Base-by-base conservation (phyloP, 2,888 invertebrate species). In the Eustalomyia histrio region DNA sequence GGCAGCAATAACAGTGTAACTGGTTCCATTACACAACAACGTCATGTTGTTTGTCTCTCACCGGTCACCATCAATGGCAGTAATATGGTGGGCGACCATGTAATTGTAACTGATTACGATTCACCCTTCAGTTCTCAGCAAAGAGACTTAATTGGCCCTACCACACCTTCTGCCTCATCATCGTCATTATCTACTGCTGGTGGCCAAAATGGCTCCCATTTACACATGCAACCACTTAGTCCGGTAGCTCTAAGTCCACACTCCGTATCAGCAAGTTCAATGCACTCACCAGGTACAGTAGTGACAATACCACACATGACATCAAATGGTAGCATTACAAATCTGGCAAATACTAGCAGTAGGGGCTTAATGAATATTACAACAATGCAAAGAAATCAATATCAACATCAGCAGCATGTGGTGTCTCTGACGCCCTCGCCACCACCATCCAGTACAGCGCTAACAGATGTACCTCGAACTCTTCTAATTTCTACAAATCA, bases 201-300 rank as follows among this genome's bases (percentile, higher is more conserved):
- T 10, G 84, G 89, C 50, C 89, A 91, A 63, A 89, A 52, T 39
- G 39, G 61, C 12, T 63, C 60, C 21, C 63, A 69, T 47, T 33
- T 75, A 39, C 83, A 79, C 5, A 83, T 92, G 39, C 91, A 92
- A 72, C 87, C 91, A 43, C 92, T 92, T 85, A 92, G 92, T 85
- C 94, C 95, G 85, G 95, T 95, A 3, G 94, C 92, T 68, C 88
- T 94, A n/a, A 93, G 93, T 87, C 93, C 94, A 17, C 93, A 93
- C 52, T 93, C 93, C 50, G 92, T 92, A n/a, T 93, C 93, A 6
- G 89, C 93, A 58, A 85, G 86, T 7, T 88, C 89, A 0, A 85
- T 88, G 17, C 92, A 93, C 86, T 93, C 93, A 16, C 93, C 95
- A 0, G 85, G 83, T 16, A 52, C 84, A 52, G 83, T 80, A 12